A percentile compares a stretch with the other conserved stretches of the same genome.
Conservation (phyloP, 2,888 invertebrate species). For the Drosophila atroscutellata region DNA sequence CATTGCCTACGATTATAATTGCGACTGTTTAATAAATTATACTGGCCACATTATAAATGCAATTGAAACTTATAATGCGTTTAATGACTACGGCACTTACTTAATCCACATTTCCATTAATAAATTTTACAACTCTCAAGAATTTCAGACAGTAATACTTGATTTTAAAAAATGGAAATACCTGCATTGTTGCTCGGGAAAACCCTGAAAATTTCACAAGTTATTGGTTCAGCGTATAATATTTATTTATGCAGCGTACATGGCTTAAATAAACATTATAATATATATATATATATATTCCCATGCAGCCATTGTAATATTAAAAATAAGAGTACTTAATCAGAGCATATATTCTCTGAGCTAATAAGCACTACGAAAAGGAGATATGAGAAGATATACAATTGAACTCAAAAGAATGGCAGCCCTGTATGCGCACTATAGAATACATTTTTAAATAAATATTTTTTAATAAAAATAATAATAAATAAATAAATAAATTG, state of each 20-base stretch:
- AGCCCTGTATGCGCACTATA: too few species aligned
- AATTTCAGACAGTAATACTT: background rate
- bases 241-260: background rate
- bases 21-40: constrained; percentile 47
- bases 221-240: background rate
- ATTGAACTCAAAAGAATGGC: background rate
- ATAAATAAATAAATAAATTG: too few species aligned
- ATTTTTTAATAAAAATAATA: too few species aligned
- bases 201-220: background rate
- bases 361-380: background rate
- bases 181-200: background rate
- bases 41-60: constrained; percentile 53
- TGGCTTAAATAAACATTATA: background rate
- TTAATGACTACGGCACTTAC: constrained; percentile 40
- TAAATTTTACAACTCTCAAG: constrained; percentile 13
- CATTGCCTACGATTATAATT: constrained; percentile 33
- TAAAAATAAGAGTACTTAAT: background rate
- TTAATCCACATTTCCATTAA: constrained; percentile 19
- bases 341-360: background rate
- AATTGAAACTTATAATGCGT: constrained; percentile 38
- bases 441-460: too few species aligned
- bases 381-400: background rate
- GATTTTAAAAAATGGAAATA: background rate
- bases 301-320: background rate
- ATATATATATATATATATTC: background rate